phyloP scores from a whole-genome alignment of 2,113 vertebrate species.

The Siphamia tubifer region DNA sequence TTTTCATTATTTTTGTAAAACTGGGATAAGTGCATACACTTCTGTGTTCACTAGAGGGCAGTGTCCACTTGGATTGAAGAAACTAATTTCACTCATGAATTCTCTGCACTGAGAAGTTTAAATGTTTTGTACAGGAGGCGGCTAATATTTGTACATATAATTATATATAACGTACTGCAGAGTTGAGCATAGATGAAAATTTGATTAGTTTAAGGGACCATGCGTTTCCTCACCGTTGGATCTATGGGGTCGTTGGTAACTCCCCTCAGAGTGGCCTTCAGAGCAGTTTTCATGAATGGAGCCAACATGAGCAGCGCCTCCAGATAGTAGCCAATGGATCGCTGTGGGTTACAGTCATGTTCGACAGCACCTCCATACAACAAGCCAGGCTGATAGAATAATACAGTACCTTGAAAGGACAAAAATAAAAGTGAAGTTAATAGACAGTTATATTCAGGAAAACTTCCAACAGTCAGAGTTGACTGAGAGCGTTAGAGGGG shows the following conservation, averaged over 20 bases:
- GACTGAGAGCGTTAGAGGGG: too few species aligned
- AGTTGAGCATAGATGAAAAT: too few species aligned
- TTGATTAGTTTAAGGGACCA: too few species aligned
- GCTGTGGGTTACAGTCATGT: constrained; percentile 88
- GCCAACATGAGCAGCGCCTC: constrained; percentile 92
- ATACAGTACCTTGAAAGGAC: constrained; percentile 82
- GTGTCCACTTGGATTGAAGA: background rate
- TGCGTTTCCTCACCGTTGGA: constrained; percentile 85
- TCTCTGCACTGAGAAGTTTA: background rate
- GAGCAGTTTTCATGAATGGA: constrained; percentile 91
- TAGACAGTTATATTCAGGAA: too few species aligned
- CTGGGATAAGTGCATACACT: background rate
- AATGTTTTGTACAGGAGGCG: background rate
- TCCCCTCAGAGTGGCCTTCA: constrained; percentile 88
- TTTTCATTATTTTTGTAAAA: background rate
- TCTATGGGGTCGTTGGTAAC: constrained; percentile 91
- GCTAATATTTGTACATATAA: too few species aligned
- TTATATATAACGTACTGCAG: too few species aligned
- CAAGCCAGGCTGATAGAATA: constrained; percentile 94
- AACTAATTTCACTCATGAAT: background rate
- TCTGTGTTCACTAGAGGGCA: background rate
- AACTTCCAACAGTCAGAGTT: too few species aligned
- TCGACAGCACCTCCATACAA: constrained; percentile 87
- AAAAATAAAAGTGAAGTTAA: background rate
- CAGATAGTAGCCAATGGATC: constrained; percentile 92